Base-by-base conservation (phyloP, 2,113 vertebrate genomes). In the Cyanoramphus novaezelandiae region DNA sequence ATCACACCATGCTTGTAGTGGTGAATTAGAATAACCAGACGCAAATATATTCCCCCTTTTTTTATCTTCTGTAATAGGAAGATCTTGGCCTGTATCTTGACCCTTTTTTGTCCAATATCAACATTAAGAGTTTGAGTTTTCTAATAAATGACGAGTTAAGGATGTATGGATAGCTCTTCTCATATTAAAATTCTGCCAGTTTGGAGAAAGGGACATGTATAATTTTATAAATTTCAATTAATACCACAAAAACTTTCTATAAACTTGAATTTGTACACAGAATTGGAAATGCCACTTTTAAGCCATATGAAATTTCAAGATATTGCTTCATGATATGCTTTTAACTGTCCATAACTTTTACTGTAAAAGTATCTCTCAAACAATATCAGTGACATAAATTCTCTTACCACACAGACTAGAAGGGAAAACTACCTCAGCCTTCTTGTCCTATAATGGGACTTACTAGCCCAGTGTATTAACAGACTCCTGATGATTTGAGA, bases 21-120 rank as follows among this genome's bases (percentile, higher is more conserved):
- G 72, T 55, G 69, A 94, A 95, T 96, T 94, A 97, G 47, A 62
- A 95, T 82, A 86, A 87, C 44, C 27, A 91, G 81, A 83, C 83
- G 77, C 55, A 92, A 91, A 93, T 79, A 75, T 59, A 93, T 55
- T 86, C 43, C 50, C 41, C 41, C 6, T 33, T 69, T 67, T 75
- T 87, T 31, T 43, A 89, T 75, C 52, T 79, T 59, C 44, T 15
- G 21, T 65, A 88, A 83, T 47, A 69, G 28, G 85, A 92, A 53
- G 67, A 92, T 85, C 28, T 92, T 94, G 62, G 16, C n/a, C 50
- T 82, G 18, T 57, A 65, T 57, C 17, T 79, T 80, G 69, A 62
- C 20, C 52, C 59, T 82, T 90, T 91, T 91, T 86, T 65, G 41
- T 80, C 41, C 53, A 62, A 37, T 43, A 71, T 62, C 49, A 90